Evolutionary conservation across 2,113 vertebrate species (phyloP), one percentile per base, ranked within the genome.

Genomic region (Ciconia boyciana): DNA sequence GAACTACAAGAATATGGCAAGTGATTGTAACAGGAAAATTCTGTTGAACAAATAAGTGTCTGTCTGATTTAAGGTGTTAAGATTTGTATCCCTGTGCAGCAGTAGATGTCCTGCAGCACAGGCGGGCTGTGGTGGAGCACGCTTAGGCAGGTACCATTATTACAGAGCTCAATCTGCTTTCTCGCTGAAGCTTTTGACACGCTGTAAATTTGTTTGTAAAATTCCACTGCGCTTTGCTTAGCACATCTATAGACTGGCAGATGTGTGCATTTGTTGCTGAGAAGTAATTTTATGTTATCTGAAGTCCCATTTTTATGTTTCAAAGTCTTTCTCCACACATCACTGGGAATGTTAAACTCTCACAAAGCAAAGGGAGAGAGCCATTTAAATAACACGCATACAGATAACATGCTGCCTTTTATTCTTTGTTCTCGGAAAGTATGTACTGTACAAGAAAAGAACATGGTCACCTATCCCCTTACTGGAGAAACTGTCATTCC

Each of bases 271-370:
- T 95, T 91, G 83, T 95, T 96, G 85, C 83, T 91, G 90, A 95
- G 80, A 95, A 97, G 91, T 97, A 97, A 97, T 94, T 97, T 96
- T 91, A 61, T 93, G 81, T 97, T 97, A 96, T 97, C 97, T 92
- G 89, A 97, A 94, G 83, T 41, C 83, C 69, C 71, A 81, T 83
- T 97, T 97, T 96, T 94, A 75, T 94, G 66, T 94, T 92, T 95
- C 83, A 87, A 81, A 87, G 72, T 96, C 90, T 94, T 94, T 93
- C 86, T 96, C 61, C 92, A 94, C 92, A 93, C 92, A 54, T 97
- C 65, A 32, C 57, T 91, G 78, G 74, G 71, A 95, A 94, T 93
- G 90, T 89, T 94, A 88, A 93, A 76, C 55, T 94, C 96, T 92
- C 55, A 89, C 65, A 85, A 96, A 94, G 89, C 85, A 95, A 85